Evolutionary conservation across 2,797 vertebrate genomes (phyloP), one percentile per base, ranked within the genome.

Genomic region (Pachyuromys duprasi): DNA sequence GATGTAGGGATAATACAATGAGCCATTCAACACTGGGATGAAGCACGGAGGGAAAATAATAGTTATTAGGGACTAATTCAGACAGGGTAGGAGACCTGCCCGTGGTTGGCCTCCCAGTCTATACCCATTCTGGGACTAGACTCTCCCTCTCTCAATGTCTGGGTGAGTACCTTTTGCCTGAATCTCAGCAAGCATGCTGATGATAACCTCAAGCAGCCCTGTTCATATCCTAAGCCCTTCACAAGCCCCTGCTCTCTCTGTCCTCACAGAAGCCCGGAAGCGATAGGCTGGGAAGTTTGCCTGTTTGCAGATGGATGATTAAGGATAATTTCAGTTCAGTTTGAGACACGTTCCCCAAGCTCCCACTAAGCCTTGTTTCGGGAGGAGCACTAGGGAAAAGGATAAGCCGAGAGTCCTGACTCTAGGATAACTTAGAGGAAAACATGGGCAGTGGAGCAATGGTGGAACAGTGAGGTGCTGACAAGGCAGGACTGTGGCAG

Each of bases 21-120:
- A 72, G 67, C 65, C 49, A 18, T 89, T 92, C 72, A 69, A 2
- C 36, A 45, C 20, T 5, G 89, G 36, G 81, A 67, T 17, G 84
- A 89, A 91, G 79, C 42, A 60, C 33, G 18, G 60, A 90, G 80
- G 78, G 81, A 57, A 90, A 83, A 45, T 86, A 53, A 57, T 12
- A 14, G 79, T 87, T 96, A 31, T 18, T 26, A 65, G 91, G 72
- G 74, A 83, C 79, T 55, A 45, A 88, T 94, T 88, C 42, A 75
- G 78, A 74, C 76, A 82, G 81, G 87, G 70, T 72, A 82, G 86
- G 60, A 67, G 96, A 96, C 70, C 93, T 93, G 55, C 36, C 76
- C 86, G 92, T 84, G 95, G 81, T 91, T 95, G 92, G 42, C 18
- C 75, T 75, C 76, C 45, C 7, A 33, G 79, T 31, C 67, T 83